Evolutionary conservation across 2,113 vertebrate genomes (phyloP), one percentile per base, ranked within the genome.

Genomic region (Cryptotis parvus): DNA sequence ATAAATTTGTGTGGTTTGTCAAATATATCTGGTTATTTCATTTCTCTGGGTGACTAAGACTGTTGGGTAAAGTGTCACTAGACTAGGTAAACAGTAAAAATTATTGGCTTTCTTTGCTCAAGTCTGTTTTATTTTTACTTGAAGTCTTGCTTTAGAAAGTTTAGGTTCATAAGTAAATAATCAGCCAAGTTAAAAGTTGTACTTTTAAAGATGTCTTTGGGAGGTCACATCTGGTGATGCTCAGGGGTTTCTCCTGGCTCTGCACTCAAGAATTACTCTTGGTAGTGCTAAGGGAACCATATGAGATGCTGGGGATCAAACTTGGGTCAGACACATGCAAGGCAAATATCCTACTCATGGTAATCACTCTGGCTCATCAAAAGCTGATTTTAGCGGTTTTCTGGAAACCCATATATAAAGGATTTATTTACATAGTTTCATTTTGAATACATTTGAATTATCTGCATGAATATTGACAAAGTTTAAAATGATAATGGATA

Each of bases 31-130:
- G 3, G 6, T 76, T 31, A 68, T 43, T 72, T 76, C 79, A 80
- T 83, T 84, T 6, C 20, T 68, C 72, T 90, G 75, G 4, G 6
- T 90, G 41, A 77, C 33, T 39, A n/a, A 37, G 45, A 31, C 39
- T 91, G 3, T 52, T 73, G 0, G 91, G 18, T 24, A 90, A 94
- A 90, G 73, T 65, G 31, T 91, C n/a, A 86, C 66, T 18, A 76
- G 37, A 58, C 11, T 1, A 14, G 92, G 24, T 20, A 6, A 45
- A 68, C 45, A 49, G 2, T 61, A 55, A 70, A 78, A n/a, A 39
- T 3, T 10, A 85, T 65, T 91, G 91, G 80, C 1, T 26, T 79
- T 72, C 11, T 33, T 77, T 87, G 4, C 75, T 12, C 5, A 76
- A 33, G 37, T 84, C 9, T 78, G 1, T 76, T 82, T 86, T 61